Base-by-base conservation (phyloP, 2,113 vertebrate species). In the Podilymbus podiceps region DNA sequence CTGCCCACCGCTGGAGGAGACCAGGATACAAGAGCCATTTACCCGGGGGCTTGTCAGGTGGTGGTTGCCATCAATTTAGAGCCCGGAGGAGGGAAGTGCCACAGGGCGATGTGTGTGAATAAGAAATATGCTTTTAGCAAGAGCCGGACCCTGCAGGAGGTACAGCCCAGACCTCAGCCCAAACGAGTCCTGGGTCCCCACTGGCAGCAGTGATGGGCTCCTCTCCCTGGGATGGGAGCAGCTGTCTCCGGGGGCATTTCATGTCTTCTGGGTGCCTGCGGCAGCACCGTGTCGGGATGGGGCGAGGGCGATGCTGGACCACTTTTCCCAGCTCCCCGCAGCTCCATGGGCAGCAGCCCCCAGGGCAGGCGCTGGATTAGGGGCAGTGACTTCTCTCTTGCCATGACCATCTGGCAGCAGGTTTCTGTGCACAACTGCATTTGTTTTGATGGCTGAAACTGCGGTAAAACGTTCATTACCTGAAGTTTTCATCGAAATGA, bases 251-350 rank as follows among this genome's bases (percentile, higher is more conserved):
- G 58, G 46, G 44, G 11, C 19, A 4, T 38, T 42, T 33, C 35
- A 33, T 1, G 1, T 53, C 28, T 46, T 25, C 31, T 35, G 44
- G 33, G 9, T 3, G 4, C 30, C 40, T 2, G 0, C 1, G 6
- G 46, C 55, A 73, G 7, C 12, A 40, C 2, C 1, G 0, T 7
- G 11, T 18, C 0, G 0, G 55, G 24, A 12, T 38, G 63, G 77
- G 56, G 8, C 0, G 3, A 52, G 33, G 38, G 40, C 0, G 19
- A 10, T 76, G 53, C 42, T 47, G 40, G 24, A 33, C 15, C 55
- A 42, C 90, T 85, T 93, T 92, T 46, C 53, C 33, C 30, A 16
- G 33, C 53, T 46, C 40, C 38, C 40, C 12, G 4, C 11, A 47
- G n/a, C 55, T 58, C 27, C 9, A 5, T 25, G 49, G 12, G 9